These are phyloP conservation scores for Leptopilina myrica DNA, from an alignment of 2,888 invertebrate genomes.

Conservation along the genomic window DNA sequence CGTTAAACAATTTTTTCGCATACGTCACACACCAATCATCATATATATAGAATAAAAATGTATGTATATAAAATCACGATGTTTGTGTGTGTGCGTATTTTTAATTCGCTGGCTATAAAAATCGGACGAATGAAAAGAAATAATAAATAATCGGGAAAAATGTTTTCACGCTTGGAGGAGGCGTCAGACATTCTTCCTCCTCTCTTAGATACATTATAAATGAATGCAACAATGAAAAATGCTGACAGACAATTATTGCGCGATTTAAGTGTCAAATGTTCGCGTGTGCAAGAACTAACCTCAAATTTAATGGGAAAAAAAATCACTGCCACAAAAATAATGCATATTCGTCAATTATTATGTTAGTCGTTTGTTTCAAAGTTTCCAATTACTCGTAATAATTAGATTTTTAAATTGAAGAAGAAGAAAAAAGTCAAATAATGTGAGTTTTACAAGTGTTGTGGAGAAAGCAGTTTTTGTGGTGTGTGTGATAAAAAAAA, in stretches of 20 bases:
- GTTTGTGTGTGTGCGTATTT: background rate
- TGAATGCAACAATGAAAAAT: background rate
- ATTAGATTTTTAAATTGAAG: too few species aligned
- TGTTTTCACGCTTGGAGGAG: slow-evolving; percentile 37
- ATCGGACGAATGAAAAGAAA: too few species aligned
- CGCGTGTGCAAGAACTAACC: slow-evolving; percentile 29
- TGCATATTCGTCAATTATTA: background rate
- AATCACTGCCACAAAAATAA: slow-evolving; percentile 12
- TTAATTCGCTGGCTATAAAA: background rate
- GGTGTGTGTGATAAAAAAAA: too few species aligned
- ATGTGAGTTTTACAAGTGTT: too few species aligned
- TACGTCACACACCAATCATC: too few species aligned
- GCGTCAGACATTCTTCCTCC: background rate
- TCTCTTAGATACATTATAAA: background rate
- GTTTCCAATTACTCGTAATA: too few species aligned
- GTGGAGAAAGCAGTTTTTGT: too few species aligned
- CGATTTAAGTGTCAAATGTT: slow-evolving; percentile 6
- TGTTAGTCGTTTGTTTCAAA: too few species aligned
- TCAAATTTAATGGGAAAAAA: slow-evolving; percentile 4
- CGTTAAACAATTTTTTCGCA: too few species aligned
- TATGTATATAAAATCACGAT: too few species aligned
- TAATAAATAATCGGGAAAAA: slow-evolving; percentile 29
- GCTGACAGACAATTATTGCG: background rate
- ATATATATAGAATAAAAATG: too few species aligned
- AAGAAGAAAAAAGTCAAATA: too few species aligned